Evolutionary conservation across 2,113 vertebrate genomes (phyloP), one percentile per base, ranked within the genome.

Genomic region (Rhinopomastus cyanomelas): DNA sequence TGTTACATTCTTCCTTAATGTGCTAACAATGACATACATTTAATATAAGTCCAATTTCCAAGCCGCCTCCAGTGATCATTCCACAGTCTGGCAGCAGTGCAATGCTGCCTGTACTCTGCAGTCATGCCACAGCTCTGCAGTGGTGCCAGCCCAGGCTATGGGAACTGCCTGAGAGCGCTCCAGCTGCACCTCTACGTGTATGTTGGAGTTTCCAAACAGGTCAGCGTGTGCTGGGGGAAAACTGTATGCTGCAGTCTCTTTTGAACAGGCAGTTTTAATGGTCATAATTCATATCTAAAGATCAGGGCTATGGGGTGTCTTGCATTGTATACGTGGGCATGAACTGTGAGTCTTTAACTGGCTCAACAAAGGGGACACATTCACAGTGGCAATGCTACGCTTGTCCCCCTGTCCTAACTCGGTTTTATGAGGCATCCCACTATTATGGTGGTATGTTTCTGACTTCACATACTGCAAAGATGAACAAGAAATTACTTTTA

Each of bases 141-240:
- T 0, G 0, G 22, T 61, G 67, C 36, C 49, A 39, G 20, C 49
- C 39, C 17, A 4, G 22, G 21, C 7, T n/a, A 7, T 4, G 8
- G 48, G 48, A 52, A 39, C 46, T 75, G 14, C 42, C 14, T 1
- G 2, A 62, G 26, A 42, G 29, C 42, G 79, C 15, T 20, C 26
- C 17, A 12, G 42, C 15, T 51, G 36, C 0, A 0, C 15, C 16
- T 34, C 25, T 37, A 34, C 27, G 23, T 0, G 0, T 22, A n/a
- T 4, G 0, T 2, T 79, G 46, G 10, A 26, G 12, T 60, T 77
- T 75, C 57, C 16, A 11, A 27, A 12, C 36, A 4, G 67, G 15
- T 16, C 49, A 27, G 12, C 22, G 5, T 6, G 26, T 48, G n/a
- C 42, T 25, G 12, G 12, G 48, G 39, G n/a, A 72, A 76, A 42